A percentile compares a stretch with the other conserved stretches of the same genome.
Conservation (phyloP, 2,888 invertebrate species). For the Hecatera dysodea region DNA sequence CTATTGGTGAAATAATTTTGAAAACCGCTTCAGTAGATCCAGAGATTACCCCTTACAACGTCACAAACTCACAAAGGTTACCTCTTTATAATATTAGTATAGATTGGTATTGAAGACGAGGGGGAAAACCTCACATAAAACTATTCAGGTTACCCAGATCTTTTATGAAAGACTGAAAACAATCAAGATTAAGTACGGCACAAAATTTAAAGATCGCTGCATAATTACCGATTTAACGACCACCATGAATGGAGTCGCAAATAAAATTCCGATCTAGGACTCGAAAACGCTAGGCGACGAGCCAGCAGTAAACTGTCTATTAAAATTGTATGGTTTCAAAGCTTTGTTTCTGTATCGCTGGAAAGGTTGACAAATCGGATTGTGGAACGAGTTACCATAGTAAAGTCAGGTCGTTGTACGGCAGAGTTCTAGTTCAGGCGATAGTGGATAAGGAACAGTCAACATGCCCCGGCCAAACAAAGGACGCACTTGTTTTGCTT, state of each 20-base stretch:
- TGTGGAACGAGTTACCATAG: constrained; percentile 68
- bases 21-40: no score
- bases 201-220: constrained; percentile 53
- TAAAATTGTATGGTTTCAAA: constrained; percentile 47
- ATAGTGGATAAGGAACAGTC: constrained; percentile 88
- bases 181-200: constrained; percentile 42
- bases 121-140: constrained; percentile 23
- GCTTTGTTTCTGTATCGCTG: constrained; percentile 36
- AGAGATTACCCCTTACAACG: no score
- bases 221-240: constrained; percentile 52
- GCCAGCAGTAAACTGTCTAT: constrained; percentile 40
- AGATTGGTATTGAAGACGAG: background rate
- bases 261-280: constrained; percentile 38
- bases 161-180: constrained; percentile 29
- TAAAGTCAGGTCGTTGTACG: constrained; percentile 81
- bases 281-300: constrained; percentile 14
- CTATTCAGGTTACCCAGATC: constrained; percentile 29
- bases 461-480: constrained; percentile 85
- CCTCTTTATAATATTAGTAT: no score
- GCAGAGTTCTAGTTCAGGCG: constrained; percentile 82
- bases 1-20: no score
- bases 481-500: constrained; percentile 85
- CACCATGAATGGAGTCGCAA: constrained; percentile 17
- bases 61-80: no score
- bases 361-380: constrained; percentile 54